Percentiles rank a stretch among this genome's conserved stretches.
phyloP scores from a whole-genome alignment of 2,113 vertebrate species.

The Lathamus discolor region DNA sequence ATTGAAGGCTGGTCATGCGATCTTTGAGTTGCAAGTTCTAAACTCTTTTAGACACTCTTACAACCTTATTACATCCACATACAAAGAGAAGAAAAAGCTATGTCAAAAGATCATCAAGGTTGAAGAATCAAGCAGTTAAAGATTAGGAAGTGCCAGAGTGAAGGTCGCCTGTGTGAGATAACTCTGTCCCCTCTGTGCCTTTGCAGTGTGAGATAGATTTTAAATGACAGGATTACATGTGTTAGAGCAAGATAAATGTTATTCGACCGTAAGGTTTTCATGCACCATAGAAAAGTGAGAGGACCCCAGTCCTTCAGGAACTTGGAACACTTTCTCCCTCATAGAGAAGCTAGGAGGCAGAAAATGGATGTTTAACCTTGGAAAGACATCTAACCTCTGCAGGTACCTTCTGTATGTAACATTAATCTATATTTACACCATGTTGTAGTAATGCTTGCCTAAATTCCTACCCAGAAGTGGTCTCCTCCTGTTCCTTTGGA shows the following conservation, averaged over 20 bases:
- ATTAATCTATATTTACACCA: neutral
- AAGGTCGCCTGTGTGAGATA: neutral
- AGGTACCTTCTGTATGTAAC: neutral
- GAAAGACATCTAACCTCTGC: neutral
- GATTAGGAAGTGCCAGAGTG: neutral
- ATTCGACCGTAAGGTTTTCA: neutral
- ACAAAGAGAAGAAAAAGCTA: neutral
- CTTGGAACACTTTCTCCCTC: neutral
- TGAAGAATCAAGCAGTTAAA: neutral
- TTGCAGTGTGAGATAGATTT: neutral
- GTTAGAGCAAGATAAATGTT: neutral
- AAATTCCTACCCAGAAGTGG: constrained; percentile 26
- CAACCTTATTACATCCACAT: neutral
- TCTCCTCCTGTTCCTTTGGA: constrained; percentile 26
- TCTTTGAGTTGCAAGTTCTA: neutral
- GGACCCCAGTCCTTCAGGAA: neutral
- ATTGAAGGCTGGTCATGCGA: neutral
- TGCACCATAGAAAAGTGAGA: neutral
- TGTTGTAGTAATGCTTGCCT: constrained; percentile 6
- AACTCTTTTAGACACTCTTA: neutral
- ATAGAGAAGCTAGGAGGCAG: neutral
- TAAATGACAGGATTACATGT: neutral
- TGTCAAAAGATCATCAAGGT: neutral
- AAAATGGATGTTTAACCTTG: neutral
- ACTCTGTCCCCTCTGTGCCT: neutral